A percentile compares a stretch with the other conserved stretches of the same genome.
These are phyloP conservation scores for Pogona vitticeps DNA, from an alignment of 2,113 vertebrate species.

Conservation along the genomic window DNA sequence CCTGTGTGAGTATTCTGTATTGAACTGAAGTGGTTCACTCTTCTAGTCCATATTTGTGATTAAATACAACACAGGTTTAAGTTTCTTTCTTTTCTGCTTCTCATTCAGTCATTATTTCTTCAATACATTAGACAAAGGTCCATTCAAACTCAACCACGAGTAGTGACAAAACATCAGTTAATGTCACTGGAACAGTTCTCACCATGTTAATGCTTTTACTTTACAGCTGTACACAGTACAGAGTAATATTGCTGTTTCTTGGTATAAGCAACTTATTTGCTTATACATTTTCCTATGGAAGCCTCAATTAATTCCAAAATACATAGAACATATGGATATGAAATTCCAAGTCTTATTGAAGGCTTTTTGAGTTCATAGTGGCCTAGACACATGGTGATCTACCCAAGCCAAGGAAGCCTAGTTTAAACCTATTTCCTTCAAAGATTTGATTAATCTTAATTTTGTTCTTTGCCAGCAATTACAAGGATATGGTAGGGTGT, in stretches of 20 bases:
- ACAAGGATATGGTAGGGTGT: not conserved
- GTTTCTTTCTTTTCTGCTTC: not conserved
- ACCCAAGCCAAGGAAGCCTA: not conserved
- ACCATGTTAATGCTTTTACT: not conserved
- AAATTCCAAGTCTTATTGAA: not conserved
- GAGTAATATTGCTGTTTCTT: not conserved
- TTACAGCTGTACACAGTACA: too few relatives aligned
- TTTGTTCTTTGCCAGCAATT: not conserved
- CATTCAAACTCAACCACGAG: not conserved
- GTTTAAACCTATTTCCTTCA: not conserved
- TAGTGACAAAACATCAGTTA: not conserved
- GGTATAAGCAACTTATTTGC: not conserved
- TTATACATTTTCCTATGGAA: not conserved
- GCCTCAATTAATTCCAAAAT: not conserved
- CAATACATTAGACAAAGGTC: not conserved
- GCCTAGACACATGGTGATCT: not conserved
- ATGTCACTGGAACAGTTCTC: not conserved
- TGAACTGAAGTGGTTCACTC: not conserved
- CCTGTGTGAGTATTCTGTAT: not conserved
- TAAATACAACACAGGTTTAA: not conserved
- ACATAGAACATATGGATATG: not conserved
- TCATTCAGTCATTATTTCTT: not conserved
- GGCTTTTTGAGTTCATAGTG: not conserved
- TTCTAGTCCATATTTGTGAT: not conserved
- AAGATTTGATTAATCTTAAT: not conserved